These are phyloP conservation scores for Trachelipus rathkii DNA, from an alignment of 1,140 invertebrate genomes.

Conservation along the genomic window DNA sequence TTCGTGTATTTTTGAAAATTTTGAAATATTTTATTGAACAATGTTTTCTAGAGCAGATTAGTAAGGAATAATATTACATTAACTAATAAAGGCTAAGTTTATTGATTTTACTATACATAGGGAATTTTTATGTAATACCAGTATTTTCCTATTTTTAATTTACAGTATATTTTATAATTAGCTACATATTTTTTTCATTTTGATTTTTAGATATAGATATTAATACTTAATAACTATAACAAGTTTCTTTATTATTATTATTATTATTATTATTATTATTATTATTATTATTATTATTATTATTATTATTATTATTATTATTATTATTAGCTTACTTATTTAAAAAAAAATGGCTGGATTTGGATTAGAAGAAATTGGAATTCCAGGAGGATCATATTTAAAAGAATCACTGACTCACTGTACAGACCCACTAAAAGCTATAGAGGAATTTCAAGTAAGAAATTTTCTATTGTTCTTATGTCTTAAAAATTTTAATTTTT, in stretches of 20 bases:
- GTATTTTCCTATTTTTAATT: too few species aligned
- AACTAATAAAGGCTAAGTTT: too few species aligned
- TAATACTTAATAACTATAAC: background rate
- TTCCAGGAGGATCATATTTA: constrained; percentile 82
- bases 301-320: constrained; percentile 16
- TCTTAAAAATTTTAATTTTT: constrained; percentile 28
- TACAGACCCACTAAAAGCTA: constrained; percentile 79
- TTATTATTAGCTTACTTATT: too few species aligned
- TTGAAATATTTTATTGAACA: too few species aligned
- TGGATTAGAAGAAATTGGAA: constrained; percentile 81
- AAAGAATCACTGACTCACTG: constrained; percentile 90
- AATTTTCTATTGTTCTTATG: constrained; percentile 16
- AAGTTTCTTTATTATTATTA: background rate
- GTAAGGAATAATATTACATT: too few species aligned
- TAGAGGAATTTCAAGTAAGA: constrained; percentile 82
- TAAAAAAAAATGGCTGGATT: constrained; percentile 47
- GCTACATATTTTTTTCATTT: too few species aligned
- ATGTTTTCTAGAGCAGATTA: too few species aligned
- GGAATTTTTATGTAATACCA: too few species aligned
- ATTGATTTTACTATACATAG: too few species aligned
- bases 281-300: constrained; percentile 1
- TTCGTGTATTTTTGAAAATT: too few species aligned
- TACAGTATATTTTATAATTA: too few species aligned
- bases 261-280: constrained; percentile 14
- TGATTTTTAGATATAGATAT: too few species aligned